Evolutionary conservation across 2,888 invertebrate species (phyloP).

Genomic region (Tetranychus truncatus): DNA sequence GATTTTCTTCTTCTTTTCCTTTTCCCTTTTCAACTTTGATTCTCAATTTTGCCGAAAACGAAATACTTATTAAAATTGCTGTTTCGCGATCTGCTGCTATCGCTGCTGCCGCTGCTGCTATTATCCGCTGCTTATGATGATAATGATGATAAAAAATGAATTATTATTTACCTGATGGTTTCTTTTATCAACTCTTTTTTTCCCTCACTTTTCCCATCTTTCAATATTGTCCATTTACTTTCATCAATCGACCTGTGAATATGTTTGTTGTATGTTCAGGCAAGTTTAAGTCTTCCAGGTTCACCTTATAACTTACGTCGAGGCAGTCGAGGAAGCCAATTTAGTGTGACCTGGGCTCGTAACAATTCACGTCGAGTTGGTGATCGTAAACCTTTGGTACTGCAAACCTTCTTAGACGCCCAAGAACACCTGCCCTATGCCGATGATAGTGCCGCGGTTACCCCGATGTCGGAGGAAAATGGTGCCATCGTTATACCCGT

Average conservation of each 20-base stretch:
- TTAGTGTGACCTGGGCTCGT: conserved; percentile 45
- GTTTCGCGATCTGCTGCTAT: too few species aligned
- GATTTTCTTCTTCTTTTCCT: not conserved
- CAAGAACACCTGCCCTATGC: conserved; percentile 82
- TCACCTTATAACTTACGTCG: conserved; percentile 85
- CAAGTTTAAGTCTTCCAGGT: conserved; percentile 86
- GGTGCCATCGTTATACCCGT: conserved; percentile 81
- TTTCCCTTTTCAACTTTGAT: not conserved
- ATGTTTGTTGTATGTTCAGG: conserved; percentile 40
- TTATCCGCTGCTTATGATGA: too few species aligned
- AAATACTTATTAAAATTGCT: too few species aligned
- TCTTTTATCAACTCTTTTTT: too few species aligned
- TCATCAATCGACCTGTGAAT: not conserved
- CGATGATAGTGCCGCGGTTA: conserved; percentile 90
- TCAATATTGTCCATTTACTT: not conserved
- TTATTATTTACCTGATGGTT: too few species aligned
- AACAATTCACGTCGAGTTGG: conserved; percentile 50
- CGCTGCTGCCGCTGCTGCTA: too few species aligned
- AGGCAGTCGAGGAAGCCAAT: conserved; percentile 68
- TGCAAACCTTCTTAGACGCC: conserved; percentile 67
- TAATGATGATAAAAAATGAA: too few species aligned
- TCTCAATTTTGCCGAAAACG: not conserved
- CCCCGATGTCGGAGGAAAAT: conserved; percentile 93
- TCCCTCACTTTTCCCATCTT: not conserved
- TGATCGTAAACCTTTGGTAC: conserved; percentile 77